Percentiles rank a stretch among this genome's conserved stretches.
phyloP scores from a whole-genome alignment of 2,888 invertebrate genomes.

The Nebria salina region DNA sequence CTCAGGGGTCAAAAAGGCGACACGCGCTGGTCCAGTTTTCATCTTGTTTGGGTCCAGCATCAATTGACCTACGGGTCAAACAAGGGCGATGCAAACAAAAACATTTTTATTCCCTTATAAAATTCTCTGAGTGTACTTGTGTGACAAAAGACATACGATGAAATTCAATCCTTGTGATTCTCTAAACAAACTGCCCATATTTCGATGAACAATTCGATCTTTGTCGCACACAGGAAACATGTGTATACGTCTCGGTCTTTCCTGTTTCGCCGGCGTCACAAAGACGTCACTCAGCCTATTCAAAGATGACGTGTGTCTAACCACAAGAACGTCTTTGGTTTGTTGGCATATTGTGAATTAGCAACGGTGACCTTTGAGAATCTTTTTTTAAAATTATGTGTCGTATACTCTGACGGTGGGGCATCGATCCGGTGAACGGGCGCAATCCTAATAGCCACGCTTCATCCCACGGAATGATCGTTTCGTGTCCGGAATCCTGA shows the following conservation, averaged over 20 bases:
- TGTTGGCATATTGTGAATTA: too few species aligned
- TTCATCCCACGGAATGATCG: slow-evolving; percentile 58
- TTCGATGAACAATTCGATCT: background rate
- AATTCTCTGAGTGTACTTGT: background rate
- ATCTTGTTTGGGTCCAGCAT: slow-evolving; percentile 29
- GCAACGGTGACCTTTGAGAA: too few species aligned
- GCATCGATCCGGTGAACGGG: slow-evolving; percentile 52
- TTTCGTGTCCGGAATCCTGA: slow-evolving; percentile 59
- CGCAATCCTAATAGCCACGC: slow-evolving; percentile 59
- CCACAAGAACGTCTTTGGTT: background rate
- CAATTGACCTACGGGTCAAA: slow-evolving; percentile 23
- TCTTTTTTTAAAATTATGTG: too few species aligned
- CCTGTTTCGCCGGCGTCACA: slow-evolving; percentile 37
- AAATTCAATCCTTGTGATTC: background rate
- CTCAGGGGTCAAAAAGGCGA: slow-evolving; percentile 14
- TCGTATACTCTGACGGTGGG: slow-evolving; percentile 22
- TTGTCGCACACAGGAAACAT: slow-evolving; percentile 7
- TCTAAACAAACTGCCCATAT: slow-evolving; percentile 16
- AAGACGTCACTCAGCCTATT: slow-evolving; percentile 37
- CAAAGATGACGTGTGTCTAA: slow-evolving; percentile 32
- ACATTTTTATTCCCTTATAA: background rate
- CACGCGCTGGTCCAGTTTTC: slow-evolving; percentile 38
- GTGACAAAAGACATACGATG: background rate
- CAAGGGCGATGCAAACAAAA: background rate
- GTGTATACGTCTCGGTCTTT: slow-evolving; percentile 27